Base-by-base conservation (phyloP, 2,113 vertebrate genomes). In the Alethe diademata region DNA sequence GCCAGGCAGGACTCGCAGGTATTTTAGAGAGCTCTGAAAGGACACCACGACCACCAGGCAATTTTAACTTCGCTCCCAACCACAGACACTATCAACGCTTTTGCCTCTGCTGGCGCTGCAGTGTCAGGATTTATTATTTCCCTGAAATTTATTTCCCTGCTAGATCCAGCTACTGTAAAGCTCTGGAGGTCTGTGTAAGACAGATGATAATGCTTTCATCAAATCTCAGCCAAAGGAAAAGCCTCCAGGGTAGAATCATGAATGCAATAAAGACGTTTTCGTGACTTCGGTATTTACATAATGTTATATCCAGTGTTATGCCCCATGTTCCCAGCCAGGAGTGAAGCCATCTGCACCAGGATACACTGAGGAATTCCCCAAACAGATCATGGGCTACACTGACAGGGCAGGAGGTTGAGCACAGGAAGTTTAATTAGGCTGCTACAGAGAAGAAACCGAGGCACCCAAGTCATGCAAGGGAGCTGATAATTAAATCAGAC, bases 151-250 rank as follows among this genome's bases (percentile, higher is more conserved):
- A 78, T 94, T 93, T 93, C 79, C 88, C 72, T 11, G 1, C 40
- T 74, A 76, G 64, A 58, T 38, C 19, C 48, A 60, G 88, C 90
- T 95, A 92, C 82, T 64, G 82, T 78, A 94, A 94, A 92, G 60
- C 92, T 88, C 92, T 64, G 60, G 75, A 90, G 72, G 60, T 94
- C 82, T 45, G n/a, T 43, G 82, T 42, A 64, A 88, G n/a, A 42
- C 85, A 93, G 88, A 86, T 61, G 72, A 93, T 90, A 92, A 93
- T 51, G 66, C 43, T 93, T 90, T 83, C 64, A 64, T 92, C 78
- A 88, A 71, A 80, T 48, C 75, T 64, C 28, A 5, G 88, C 87
- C 93, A 93, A 93, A 93, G 65, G 31, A 60, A 93, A 84, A 74
- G 31, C 57, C 93, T 75, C 92, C 23, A 35, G 90, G 76, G 93